Conservation (phyloP, 2,113 vertebrate genomes). For the Colossoma macropomum region DNA sequence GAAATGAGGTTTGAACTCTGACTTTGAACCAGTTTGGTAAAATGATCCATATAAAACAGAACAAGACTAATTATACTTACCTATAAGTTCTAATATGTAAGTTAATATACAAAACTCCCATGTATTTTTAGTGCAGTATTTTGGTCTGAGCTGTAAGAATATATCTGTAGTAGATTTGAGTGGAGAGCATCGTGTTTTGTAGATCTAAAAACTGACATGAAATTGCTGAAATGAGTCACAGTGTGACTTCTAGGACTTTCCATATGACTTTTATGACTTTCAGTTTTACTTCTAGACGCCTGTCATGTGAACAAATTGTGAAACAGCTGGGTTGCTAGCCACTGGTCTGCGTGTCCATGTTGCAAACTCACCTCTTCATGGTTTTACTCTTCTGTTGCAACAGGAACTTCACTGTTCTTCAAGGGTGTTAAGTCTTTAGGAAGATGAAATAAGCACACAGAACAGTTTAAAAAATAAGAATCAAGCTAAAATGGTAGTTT, state of each 20-base stretch:
- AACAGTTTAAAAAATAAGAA: not conserved
- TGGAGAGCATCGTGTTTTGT: not conserved
- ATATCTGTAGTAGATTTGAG: not conserved
- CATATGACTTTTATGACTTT: too few relatives aligned
- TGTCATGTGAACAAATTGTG: too few relatives aligned
- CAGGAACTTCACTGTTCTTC: slow-evolving; percentile 74
- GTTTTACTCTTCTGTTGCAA: slow-evolving; percentile 52
- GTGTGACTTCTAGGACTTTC: too few relatives aligned
- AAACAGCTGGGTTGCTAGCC: not conserved
- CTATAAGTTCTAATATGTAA: too few relatives aligned
- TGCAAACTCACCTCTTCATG: not conserved
- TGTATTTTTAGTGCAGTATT: too few relatives aligned
- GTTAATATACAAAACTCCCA: too few relatives aligned
- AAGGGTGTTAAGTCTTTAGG: slow-evolving; percentile 72
- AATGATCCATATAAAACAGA: too few relatives aligned
- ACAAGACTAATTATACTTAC: too few relatives aligned
- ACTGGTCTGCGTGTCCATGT: not conserved
- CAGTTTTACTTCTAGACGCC: too few relatives aligned
- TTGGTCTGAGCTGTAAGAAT: not conserved
- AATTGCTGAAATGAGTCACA: not conserved
- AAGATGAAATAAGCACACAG: not conserved
- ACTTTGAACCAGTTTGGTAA: too few relatives aligned
- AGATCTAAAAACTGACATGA: not conserved
- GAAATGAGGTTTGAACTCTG: too few relatives aligned
- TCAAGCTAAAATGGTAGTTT: not conserved